A percentile compares a stretch with the other conserved stretches of the same genome.
Conservation (phyloP, 2,113 vertebrate genomes). For the Galeopterus variegatus region DNA sequence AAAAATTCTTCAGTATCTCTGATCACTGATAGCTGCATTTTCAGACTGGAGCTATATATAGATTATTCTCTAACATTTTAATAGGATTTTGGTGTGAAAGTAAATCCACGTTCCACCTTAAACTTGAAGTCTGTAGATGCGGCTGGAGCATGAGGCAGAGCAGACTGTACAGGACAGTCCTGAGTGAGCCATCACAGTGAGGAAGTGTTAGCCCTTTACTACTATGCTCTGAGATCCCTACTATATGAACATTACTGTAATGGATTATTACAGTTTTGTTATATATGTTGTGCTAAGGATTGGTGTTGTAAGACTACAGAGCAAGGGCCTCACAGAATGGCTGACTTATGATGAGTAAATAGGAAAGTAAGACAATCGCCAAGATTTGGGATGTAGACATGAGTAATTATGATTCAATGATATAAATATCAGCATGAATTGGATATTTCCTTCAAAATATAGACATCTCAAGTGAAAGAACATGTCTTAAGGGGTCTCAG, state of each 20-base stretch:
- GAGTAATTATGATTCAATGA: not conserved
- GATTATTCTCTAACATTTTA: not conserved
- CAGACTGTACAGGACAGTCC: not conserved
- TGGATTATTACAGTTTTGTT: not conserved
- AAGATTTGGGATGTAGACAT: not conserved
- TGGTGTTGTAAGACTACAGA: not conserved
- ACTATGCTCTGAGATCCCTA: not conserved
- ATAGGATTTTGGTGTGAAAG: constrained; percentile 24
- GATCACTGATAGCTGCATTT: not conserved
- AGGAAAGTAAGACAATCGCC: not conserved
- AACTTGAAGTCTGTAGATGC: not conserved
- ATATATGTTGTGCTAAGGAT: not conserved
- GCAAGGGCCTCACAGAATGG: not conserved
- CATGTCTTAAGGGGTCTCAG: not conserved
- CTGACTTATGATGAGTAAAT: not conserved
- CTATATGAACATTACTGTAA: not conserved
- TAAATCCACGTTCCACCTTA: not conserved
- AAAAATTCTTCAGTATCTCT: not conserved
- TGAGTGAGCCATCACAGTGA: not conserved
- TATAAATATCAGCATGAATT: not conserved
- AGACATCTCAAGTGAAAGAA: constrained; percentile 7
- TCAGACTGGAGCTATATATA: not conserved
- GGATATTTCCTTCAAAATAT: constrained; percentile 11
- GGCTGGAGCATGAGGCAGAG: not conserved
- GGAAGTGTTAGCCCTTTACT: not conserved